A percentile compares a stretch with the other conserved stretches of the same genome.
Evolutionary conservation across 2,888 invertebrate species (phyloP).

Genomic region (Nesidiocoris tenuis): DNA sequence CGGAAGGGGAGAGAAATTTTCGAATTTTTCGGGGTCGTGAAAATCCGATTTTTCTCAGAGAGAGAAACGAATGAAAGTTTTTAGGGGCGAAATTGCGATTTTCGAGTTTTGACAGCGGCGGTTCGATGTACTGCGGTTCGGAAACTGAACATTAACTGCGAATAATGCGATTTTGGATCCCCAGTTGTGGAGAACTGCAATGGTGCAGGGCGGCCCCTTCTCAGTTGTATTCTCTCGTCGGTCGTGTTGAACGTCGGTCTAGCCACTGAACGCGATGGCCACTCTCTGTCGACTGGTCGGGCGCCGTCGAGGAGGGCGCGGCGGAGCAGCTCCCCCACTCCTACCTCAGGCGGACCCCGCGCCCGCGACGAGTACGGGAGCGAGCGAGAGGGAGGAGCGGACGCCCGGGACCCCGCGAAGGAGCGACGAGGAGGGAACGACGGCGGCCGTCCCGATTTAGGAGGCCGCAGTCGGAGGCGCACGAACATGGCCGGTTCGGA

Average conservation of each 20-base stretch:
- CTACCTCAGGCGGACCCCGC: slow-evolving; percentile 10
- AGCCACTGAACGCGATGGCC: slow-evolving; percentile 37
- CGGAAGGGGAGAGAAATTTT: background rate
- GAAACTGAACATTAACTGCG: background rate
- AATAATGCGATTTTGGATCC: background rate
- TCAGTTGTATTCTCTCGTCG: background rate
- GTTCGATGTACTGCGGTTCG: background rate
- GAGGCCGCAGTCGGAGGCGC: slow-evolving; percentile 16
- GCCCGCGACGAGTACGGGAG: background rate
- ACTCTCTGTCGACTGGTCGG: slow-evolving; percentile 30
- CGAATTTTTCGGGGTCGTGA: background rate
- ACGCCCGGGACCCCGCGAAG: background rate
- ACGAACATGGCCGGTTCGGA: slow-evolving; percentile 34
- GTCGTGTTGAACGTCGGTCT: background rate
- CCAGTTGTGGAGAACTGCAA: background rate
- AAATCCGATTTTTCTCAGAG: background rate
- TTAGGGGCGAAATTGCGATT: background rate
- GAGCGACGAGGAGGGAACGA: background rate
- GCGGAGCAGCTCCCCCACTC: background rate
- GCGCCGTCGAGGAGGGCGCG: background rate
- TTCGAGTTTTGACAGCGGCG: background rate
- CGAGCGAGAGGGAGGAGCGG: background rate
- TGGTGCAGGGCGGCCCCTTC: background rate
- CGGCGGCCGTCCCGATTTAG: slow-evolving; percentile 29
- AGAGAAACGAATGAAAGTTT: background rate